Percentiles rank a stretch among this genome's conserved stretches.
Conservation (phyloP, 2,113 vertebrate genomes). For the Nycticebus coucang region DNA sequence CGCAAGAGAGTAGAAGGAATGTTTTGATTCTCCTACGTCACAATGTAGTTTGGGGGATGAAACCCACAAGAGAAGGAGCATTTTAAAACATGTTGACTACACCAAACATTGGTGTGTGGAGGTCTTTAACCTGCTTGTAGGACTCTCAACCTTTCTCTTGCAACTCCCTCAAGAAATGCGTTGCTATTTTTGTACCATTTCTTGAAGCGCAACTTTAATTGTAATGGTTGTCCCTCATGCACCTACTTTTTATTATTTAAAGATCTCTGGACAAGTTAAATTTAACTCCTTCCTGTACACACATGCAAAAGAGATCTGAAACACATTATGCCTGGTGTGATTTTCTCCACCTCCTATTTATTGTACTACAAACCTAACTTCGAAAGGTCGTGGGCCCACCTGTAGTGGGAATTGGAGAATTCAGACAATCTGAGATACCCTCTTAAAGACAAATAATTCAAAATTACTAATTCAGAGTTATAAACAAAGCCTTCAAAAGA, state of each 20-base stretch:
- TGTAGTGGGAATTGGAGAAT: neutral
- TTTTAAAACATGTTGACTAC: neutral
- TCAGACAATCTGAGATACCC: neutral
- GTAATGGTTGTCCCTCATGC: neutral
- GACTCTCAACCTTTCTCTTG: neutral
- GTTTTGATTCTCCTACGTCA: neutral
- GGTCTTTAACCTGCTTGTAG: neutral
- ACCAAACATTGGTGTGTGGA: neutral
- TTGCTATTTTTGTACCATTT: neutral
- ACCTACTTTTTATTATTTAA: neutral
- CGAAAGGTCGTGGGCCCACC: neutral
- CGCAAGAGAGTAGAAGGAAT: neutral
- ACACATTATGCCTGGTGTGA: neutral
- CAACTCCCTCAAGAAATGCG: neutral
- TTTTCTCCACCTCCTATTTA: neutral
- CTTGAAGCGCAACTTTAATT: neutral
- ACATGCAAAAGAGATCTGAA: neutral
- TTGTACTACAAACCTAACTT: neutral
- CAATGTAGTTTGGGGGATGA: neutral
- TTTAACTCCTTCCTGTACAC: neutral
- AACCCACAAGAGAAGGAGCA: neutral
- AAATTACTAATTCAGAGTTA: constrained; percentile 16
- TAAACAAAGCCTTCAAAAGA: neutral
- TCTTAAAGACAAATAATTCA: neutral
- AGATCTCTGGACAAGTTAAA: neutral